Percentiles rank a stretch among this genome's conserved stretches.
These are phyloP conservation scores for Eustalomyia histrio DNA, from an alignment of 2,888 invertebrate genomes.

Conservation along the genomic window DNA sequence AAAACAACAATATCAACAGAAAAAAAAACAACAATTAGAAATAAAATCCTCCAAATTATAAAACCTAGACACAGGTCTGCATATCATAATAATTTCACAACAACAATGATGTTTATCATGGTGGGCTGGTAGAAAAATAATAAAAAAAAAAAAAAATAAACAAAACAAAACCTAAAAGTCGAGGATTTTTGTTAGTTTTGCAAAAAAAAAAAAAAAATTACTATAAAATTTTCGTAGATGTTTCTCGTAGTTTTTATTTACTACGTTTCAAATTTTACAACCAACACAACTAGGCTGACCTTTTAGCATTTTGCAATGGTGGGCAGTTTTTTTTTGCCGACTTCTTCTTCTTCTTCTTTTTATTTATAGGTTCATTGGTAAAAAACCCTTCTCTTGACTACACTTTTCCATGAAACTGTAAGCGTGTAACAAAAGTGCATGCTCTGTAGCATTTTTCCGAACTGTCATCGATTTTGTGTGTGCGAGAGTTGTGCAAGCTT, in stretches of 20 bases:
- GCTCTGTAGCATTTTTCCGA: slow-evolving; percentile 64
- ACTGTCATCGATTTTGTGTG: slow-evolving; percentile 60
- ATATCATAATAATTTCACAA: slow-evolving; percentile 18
- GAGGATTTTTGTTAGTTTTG: background rate
- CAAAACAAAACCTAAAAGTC: background rate
- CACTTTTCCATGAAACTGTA: background rate
- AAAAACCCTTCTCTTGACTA: background rate
- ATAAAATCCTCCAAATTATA: slow-evolving; percentile 14
- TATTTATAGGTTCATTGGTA: slow-evolving; percentile 22
- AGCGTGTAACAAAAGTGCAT: slow-evolving; percentile 50
- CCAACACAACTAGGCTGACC: slow-evolving; percentile 25
- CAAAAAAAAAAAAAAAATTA: background rate
- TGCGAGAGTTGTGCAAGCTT: slow-evolving; percentile 23
- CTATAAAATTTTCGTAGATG: slow-evolving; percentile 20
- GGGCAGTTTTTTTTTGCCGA: slow-evolving; percentile 4
- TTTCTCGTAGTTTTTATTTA: slow-evolving; percentile 7
- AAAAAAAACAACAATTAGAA: background rate
- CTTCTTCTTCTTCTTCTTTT: slow-evolving; percentile 1
- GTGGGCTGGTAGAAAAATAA: background rate
- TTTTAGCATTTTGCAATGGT: slow-evolving; percentile 10
- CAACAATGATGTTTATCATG: background rate
- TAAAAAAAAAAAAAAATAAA: too few relatives aligned
- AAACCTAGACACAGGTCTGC: slow-evolving; percentile 18
- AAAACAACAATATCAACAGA: background rate
- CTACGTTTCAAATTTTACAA: slow-evolving; percentile 7